Evolutionary conservation across 2,888 invertebrate species (phyloP).

Genomic region (Oscheius sp.): DNA sequence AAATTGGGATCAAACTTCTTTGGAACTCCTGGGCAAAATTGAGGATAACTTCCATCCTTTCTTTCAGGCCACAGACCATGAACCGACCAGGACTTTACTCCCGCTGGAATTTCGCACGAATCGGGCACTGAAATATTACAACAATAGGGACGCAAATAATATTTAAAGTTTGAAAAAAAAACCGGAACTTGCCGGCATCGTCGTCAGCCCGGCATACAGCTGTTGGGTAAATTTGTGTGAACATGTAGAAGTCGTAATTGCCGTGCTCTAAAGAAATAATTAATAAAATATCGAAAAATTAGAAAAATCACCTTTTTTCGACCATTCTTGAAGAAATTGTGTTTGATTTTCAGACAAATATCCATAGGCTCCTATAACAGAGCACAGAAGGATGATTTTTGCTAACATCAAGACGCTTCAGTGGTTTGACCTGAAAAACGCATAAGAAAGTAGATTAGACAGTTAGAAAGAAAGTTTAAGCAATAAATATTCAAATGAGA

Average conservation of each 20-base stretch:
- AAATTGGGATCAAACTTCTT: conserved; percentile 40
- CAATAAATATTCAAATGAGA: too few species aligned
- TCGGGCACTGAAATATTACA: conserved; percentile 35
- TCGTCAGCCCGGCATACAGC: conserved; percentile 57
- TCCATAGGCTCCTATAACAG: too few species aligned
- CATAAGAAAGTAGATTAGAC: too few species aligned
- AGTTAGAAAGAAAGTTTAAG: too few species aligned
- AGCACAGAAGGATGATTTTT: too few species aligned
- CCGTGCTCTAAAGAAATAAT: not conserved
- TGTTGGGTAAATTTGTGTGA: conserved; percentile 47
- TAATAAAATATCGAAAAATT: not conserved
- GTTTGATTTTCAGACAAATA: too few species aligned
- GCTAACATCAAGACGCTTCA: too few species aligned
- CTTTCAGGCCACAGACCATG: conserved; percentile 58
- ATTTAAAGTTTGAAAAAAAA: conserved; percentile 2
- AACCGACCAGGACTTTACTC: conserved; percentile 45
- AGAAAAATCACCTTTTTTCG: not conserved
- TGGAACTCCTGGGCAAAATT: conserved; percentile 43
- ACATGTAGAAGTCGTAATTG: conserved; percentile 51
- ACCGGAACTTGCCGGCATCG: conserved; percentile 30
- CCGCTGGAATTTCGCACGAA: conserved; percentile 51
- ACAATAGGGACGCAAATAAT: not conserved
- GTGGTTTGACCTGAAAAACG: too few species aligned
- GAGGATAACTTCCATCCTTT: conserved; percentile 47
- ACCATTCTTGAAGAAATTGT: not conserved